Percentiles rank a stretch among this genome's conserved stretches.
phyloP scores from a whole-genome alignment of 2,113 vertebrate species.

The Scolopax mira region DNA sequence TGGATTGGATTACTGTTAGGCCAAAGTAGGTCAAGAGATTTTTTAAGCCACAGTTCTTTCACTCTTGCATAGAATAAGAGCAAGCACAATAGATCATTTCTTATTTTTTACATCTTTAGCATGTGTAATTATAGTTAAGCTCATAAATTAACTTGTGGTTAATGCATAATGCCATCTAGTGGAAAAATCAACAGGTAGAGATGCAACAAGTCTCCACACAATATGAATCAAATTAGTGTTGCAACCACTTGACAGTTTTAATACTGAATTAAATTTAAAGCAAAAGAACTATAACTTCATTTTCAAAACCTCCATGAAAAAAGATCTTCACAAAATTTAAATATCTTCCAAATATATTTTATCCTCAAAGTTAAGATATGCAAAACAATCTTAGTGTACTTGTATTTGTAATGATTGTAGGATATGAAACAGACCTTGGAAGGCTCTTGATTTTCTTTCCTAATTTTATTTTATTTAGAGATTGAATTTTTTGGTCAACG shows the following conservation, averaged over 20 bases:
- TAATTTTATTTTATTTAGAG: background rate
- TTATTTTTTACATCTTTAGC: background rate
- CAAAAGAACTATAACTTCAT: background rate
- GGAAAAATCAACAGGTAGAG: slow-evolving; percentile 29
- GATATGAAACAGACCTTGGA: background rate
- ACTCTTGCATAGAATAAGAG: background rate
- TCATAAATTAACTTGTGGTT: background rate
- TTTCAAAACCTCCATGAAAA: background rate
- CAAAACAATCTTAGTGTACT: background rate
- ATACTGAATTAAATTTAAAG: background rate
- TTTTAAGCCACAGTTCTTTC: background rate
- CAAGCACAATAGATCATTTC: background rate
- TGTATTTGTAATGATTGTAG: background rate
- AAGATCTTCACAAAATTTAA: background rate
- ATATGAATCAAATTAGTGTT: background rate
- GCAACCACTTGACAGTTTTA: background rate
- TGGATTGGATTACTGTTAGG: background rate
- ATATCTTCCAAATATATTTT: background rate
- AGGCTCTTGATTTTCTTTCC: background rate
- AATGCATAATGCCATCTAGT: slow-evolving; percentile 66
- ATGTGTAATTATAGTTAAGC: background rate
- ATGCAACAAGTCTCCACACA: background rate
- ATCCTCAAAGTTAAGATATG: background rate
- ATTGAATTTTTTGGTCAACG: background rate
- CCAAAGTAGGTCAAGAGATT: background rate